These are phyloP conservation scores for Mionectes olivaceus DNA, from an alignment of 2,797 vertebrate species.

Conservation along the genomic window DNA sequence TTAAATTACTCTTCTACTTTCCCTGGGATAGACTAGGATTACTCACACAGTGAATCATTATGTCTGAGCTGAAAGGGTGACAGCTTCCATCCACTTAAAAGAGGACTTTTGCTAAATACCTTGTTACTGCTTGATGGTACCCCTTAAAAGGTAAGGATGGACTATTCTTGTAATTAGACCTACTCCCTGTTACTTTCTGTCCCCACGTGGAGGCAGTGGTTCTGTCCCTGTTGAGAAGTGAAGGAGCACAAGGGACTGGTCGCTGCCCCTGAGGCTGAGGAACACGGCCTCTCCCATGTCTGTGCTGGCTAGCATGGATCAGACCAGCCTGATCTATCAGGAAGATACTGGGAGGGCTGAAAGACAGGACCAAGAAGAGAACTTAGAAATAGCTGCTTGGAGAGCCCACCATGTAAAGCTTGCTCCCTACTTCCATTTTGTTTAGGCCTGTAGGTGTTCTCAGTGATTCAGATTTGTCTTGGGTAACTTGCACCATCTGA, in stretches of 20 bases:
- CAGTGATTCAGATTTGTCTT: neutral
- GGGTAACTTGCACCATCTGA: neutral
- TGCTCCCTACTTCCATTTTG: neutral
- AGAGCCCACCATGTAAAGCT: rapidly evolving
- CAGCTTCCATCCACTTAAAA: neutral
- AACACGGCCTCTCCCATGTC: neutral
- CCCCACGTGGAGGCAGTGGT: neutral
- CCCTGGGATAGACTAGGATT: neutral
- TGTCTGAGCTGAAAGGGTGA: neutral
- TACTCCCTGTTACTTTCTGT: neutral
- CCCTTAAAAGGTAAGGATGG: neutral
- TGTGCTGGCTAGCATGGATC: neutral
- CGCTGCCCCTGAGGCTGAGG: neutral
- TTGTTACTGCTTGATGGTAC: neutral
- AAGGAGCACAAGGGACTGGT: neutral
- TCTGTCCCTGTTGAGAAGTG: neutral
- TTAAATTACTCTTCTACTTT: neutral
- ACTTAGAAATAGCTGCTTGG: neutral
- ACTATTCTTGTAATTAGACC: neutral
- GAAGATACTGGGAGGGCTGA: neutral
- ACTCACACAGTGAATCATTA: neutral
- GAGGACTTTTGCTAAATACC: neutral
- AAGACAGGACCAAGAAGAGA: neutral
- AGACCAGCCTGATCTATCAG: neutral
- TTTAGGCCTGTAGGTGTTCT: neutral